These are phyloP conservation scores for Corythoichthys intestinalis DNA, from an alignment of 2,113 vertebrate species.

Conservation along the genomic window DNA sequence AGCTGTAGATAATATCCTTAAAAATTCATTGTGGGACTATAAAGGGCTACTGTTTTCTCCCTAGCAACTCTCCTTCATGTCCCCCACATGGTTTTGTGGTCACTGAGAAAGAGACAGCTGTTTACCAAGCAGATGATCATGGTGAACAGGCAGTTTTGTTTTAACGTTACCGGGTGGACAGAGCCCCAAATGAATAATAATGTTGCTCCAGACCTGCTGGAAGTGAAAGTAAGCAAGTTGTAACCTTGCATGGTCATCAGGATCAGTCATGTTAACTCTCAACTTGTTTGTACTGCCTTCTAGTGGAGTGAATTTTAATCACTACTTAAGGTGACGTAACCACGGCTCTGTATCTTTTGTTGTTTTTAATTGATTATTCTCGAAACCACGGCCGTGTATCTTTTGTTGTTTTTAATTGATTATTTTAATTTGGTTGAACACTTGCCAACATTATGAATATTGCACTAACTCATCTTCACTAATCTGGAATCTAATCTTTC, in stretches of 20 bases:
- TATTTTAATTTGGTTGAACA: background rate
- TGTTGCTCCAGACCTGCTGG: background rate
- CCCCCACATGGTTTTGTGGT: background rate
- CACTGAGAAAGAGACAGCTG: background rate
- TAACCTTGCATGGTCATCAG: slow-evolving; percentile 1
- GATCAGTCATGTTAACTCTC: background rate
- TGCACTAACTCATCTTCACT: background rate
- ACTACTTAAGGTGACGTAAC: background rate
- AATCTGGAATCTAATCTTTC: too few species aligned
- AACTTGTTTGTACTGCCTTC: slow-evolving; percentile 2
- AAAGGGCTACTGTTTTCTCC: background rate
- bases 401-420: background rate
- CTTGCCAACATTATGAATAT: background rate
- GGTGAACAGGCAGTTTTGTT: background rate
- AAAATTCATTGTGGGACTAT: background rate
- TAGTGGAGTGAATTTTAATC: background rate
- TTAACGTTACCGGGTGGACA: background rate
- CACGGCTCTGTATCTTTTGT: background rate
- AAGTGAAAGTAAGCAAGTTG: slow-evolving; percentile 1
- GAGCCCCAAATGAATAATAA: slow-evolving; percentile 4
- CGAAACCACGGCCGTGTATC: background rate
- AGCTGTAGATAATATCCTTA: background rate
- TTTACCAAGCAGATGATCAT: background rate
- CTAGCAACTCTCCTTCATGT: background rate
- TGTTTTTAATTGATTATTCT: background rate